Base-by-base conservation (phyloP, 1,140 invertebrate genomes). In the Solenopsis invicta region DNA sequence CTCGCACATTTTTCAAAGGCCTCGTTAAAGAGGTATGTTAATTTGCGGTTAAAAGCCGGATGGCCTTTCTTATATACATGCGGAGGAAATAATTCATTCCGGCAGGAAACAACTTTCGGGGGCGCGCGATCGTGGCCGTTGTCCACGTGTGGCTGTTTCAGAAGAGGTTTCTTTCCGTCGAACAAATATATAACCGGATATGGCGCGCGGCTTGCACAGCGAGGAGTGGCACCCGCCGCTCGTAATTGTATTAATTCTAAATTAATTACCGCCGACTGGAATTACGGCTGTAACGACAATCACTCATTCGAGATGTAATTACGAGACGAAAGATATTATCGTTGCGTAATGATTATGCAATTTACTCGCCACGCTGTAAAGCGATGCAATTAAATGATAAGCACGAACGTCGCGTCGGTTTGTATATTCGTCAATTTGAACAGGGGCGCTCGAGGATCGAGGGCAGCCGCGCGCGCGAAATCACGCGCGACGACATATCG, bases 41-140 rank as follows among this genome's bases (percentile, higher is more conserved):
- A 90, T 87, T 84, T 34, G 24, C 34, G 45, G 13, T 45, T 59
- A 89, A 89, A 86, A 2, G 8, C 8, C 52, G 21, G 10, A 3
- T 71, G n/a, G 34, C 61, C 18, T 8, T 37, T 37, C 12, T 45
- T 6, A 24, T n/a, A n/a, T n/a, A n/a, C n/a, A n/a, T 16, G 21
- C 18, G n/a, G 2, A 34, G 37, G 5, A 72, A 61, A 72, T 72
- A 72, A 72, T 4, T 74, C n/a, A 74, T 74, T 61, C 54, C 21
- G 18, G 24, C 41, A 16, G 24, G 24, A 74, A 61, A 74, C 48
- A 48, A 82, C 5, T 69, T 24, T 67, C 34, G 16, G 48, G 29
- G 48, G 41, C 6, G n/a, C 29, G 24, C 34, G 6, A 54, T 24
- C 13, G 34, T 24, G 62, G 5, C 34, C 21, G 16, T 21, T 8